Evolutionary conservation across 35 echinoderm and acorn worm genomes (phyloP), one percentile per base, ranked within the genome.

Genomic region (Heliocidaris tuberculata): DNA sequence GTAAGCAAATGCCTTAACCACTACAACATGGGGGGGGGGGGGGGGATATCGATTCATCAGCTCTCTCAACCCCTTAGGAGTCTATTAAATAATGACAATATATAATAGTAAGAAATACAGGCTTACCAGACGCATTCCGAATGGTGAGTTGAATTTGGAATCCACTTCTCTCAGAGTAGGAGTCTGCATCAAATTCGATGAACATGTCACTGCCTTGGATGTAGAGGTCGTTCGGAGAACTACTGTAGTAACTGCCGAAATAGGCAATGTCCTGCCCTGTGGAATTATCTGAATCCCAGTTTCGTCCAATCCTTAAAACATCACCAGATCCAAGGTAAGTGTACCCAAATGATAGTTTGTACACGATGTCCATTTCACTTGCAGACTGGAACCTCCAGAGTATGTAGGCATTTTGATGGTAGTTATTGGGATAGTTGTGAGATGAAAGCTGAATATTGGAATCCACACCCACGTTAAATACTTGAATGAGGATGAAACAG

Each of bases 391-490:
- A 85, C 15, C 15, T 85, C 70, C 70, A 85, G 70, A 85, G 70
- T 19, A 85, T 29, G 70, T 85, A 85, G 70, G 70, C 70, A 85
- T 85, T 16, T 19, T 16, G 70, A 19, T 16, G 70, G n/a, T 85
- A 85, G 70, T 85, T 19, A 85, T 29, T 29, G 70, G 70, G 70
- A 85, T 85, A 85, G 70, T 85, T 85, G 70, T 85, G 70, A 85
- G 70, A 85, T 19, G 70, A 85, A 15, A 85, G 70, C 15, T 16
- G n/a, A 29, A 85, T 85, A 3, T 42, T 42, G 35, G 35, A 42
- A 42, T 42, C 35, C 35, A 42, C 35, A 42, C 35, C 35, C 35
- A 42, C 35, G 35, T 42, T 42, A 3, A 42, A 42, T 0, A 42
- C 35, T 42, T 42, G 35, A 42, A 42, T 42, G 35, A 42, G 1